Base-by-base conservation (phyloP, 2,113 vertebrate genomes). In the Agelaius tricolor region DNA sequence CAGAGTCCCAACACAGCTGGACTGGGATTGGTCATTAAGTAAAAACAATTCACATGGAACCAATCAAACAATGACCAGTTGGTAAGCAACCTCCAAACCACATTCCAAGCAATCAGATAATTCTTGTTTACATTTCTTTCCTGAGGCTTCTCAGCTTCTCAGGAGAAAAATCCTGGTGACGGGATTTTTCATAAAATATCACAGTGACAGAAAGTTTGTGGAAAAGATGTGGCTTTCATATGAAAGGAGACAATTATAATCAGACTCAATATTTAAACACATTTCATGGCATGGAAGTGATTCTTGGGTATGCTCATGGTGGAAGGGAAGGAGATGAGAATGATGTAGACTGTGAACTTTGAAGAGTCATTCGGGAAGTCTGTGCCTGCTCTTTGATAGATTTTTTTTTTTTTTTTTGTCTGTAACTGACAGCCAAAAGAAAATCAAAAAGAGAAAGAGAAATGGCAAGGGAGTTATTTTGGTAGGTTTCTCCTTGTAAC, bases 401-500 rank as follows among this genome's bases (percentile, higher is more conserved):
- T 57, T 68, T 89, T 61, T 67, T n/a, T 78, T 57, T n/a, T 65
- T 43, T 37, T 37, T 37, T 37, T 37, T 62, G 12, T 15, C 67
- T 61, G 10, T 43, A 91, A 71, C 41, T 0, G 1, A 41, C 33
- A 74, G 8, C n/a, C 77, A 33, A 81, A 73, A 65, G 43, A 41
- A 92, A 90, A 44, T 5, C 0, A 14, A 61, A 44, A 19, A n/a
- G 7, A 51, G 31, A 84, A 44, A 41, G 47, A 46, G 67, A 79
- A 88, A 90, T 63, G 84, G 13, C 43, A 74, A 92, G 59, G 35
- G 35, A 90, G 59, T 16, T 90, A 89, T 96, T 93, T 92, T 85
- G 8, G 46, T 83, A 69, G 33, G 33, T 66, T 88, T 83, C 59
- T 90, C 80, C 44, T 77, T 58, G 30, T 71, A 90, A 84, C 44